Base-by-base conservation (phyloP, 2,113 vertebrate species). In the Catharus fuscescens region DNA sequence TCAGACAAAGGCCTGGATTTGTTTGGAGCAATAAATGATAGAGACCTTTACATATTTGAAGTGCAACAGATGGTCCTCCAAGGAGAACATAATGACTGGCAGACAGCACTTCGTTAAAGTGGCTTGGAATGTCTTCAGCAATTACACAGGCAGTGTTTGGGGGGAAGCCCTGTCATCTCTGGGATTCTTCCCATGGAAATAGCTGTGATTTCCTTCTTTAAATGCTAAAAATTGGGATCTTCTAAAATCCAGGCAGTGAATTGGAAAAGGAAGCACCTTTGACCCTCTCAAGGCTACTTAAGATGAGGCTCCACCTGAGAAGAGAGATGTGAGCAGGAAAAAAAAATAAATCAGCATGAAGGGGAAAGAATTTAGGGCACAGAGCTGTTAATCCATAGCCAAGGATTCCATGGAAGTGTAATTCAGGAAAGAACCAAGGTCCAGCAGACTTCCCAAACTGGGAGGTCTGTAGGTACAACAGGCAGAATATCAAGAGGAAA, bases 21-120 rank as follows among this genome's bases (percentile, higher is more conserved):
- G 88, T 95, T 96, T 95, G 77, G 85, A 85, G 94, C 94, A 89
- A 65, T 72, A 94, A 92, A 67, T 78, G 73, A 91, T 72, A 79
- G 80, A 96, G 88, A 94, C 80, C 96, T 94, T 95, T 84, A 70
- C 42, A 40, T 92, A 64, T 94, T 62, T 96, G 97, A 96, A 91
- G 89, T 93, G 93, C 93, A 97, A 94, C 96, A 97, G 96, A 97
- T 95, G 96, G 93, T 66, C 92, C 72, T 92, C 66, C 88, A 95
- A 91, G 95, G 91, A 78, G 89, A 95, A 96, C 95, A 95, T 28
- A 92, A 91, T 92, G 96, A 95, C 93, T 96, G 94, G 92, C 97
- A 97, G 96, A 90, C 92, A 95, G 92, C 44, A 80, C 91, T 91
- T 92, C 16, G 42, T 96, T 95, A 93, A 87, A 85, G 71, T 42